Conservation (phyloP, 2,797 vertebrate genomes). For the Dermochelys coriacea region DNA sequence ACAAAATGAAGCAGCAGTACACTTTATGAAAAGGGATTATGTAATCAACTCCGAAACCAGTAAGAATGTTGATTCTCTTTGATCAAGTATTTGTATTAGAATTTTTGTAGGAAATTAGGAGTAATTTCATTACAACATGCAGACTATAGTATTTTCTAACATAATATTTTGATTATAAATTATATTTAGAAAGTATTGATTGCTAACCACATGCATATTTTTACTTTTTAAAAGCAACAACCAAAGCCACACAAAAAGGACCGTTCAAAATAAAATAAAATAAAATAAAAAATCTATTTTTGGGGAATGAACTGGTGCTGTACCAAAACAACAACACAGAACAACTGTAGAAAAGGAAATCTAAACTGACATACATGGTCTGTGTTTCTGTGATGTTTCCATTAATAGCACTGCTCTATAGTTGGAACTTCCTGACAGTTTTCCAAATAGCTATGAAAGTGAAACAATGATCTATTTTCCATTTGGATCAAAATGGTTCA, state of each 20-base stretch:
- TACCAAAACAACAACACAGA: constrained; percentile 17
- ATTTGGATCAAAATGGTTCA: not conserved
- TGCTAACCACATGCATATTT: constrained; percentile 26
- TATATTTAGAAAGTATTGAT: not conserved
- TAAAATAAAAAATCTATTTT: not conserved
- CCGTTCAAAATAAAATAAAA: too few species aligned
- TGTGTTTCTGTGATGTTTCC: constrained; percentile 25
- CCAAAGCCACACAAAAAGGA: not conserved
- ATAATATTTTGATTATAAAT: not conserved
- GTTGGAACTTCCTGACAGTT: not conserved
- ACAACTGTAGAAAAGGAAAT: constrained; percentile 49
- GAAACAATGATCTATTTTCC: not conserved
- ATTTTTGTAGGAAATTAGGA: constrained; percentile 30
- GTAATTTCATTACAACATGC: constrained; percentile 8
- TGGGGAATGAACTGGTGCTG: constrained; percentile 6
- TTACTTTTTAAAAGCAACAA: not conserved
- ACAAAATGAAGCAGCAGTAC: constrained; percentile 76
- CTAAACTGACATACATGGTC: not conserved
- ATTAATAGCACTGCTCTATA: not conserved
- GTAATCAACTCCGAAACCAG: constrained; percentile 49
- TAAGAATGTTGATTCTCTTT: not conserved
- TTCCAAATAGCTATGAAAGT: not conserved
- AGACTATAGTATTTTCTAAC: not conserved
- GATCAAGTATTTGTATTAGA: not conserved
- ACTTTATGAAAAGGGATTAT: constrained; percentile 56